Base-by-base conservation (phyloP, 2,797 vertebrate genomes). In the Myiothlypis coronata region DNA sequence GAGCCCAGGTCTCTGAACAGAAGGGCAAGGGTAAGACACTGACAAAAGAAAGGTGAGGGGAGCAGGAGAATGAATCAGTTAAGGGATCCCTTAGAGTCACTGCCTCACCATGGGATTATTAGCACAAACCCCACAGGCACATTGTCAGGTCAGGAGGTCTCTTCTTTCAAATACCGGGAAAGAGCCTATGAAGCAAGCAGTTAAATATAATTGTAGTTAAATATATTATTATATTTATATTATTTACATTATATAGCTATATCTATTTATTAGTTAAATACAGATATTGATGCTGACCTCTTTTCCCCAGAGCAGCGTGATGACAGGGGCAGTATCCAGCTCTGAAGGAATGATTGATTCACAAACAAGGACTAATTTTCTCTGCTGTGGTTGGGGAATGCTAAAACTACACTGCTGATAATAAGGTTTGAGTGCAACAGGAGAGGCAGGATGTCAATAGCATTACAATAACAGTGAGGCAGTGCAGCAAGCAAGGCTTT, bases 391-490 rank as follows among this genome's bases (percentile, higher is more conserved):
- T 21, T 59, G 61, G 68, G 22, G 43, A 63, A 87, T 90, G 92
- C 67, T 93, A 88, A 87, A 94, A 70, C 52, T 64, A 16, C 18
- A 1, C 60, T 78, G 72, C 84, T 92, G 86, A 94, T 95, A 87
- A 95, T 74, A 89, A 95, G 64, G 75, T 83, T 92, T 75, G 89
- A 93, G 91, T 69, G 50, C 75, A 93, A 92, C 68, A 75, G 75
- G 70, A 87, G 63, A 92, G 61, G 79, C 41, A 65, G 67, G 65
- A 87, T 86, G 89, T 93, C 92, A 85, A 89, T 81, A 95, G 65
- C 65, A 89, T 95, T 89, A 81, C 83, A 95, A 85, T 94, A 97
- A 94, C 70, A 56, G 41, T 85, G 84, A 95, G 80, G 43, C 69
- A 93, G 87, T 95, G 84, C 67, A 95, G 90, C 43, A 43, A 89